Percentiles rank a stretch among this genome's conserved stretches.
Conservation (phyloP, 1,140 invertebrate genomes). For the Archegozetes longisetosus region DNA sequence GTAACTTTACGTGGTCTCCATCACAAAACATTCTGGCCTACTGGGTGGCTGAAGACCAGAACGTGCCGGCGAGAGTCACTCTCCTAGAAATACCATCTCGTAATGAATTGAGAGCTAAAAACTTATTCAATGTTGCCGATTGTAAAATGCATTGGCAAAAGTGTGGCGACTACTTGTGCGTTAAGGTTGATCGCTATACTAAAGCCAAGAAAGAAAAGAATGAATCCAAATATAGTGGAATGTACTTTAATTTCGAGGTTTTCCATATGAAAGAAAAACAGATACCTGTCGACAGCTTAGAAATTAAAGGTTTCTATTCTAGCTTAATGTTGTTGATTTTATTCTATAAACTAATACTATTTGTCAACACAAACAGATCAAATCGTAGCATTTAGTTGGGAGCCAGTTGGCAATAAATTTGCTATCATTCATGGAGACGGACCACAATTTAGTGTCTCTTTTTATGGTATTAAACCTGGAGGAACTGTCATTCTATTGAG, state of each 20-base stretch:
- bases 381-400: slow-evolving; percentile 95
- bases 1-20: slow-evolving; percentile 95
- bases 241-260: slow-evolving; percentile 98
- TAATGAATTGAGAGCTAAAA: slow-evolving; percentile 83
- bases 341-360: slow-evolving; percentile 14
- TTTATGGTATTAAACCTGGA: slow-evolving; percentile 76
- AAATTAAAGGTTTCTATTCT: slow-evolving; percentile 49
- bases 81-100: slow-evolving; percentile 42
- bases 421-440: slow-evolving; percentile 87
- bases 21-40: slow-evolving; percentile 90
- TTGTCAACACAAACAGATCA: too few relatives aligned
- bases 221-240: slow-evolving; percentile 74
- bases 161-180: slow-evolving; percentile 88
- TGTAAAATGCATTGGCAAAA: slow-evolving; percentile 99
- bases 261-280: slow-evolving; percentile 97
- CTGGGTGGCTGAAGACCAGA: slow-evolving; percentile 95
- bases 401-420: slow-evolving; percentile 88
- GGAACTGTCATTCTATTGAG: slow-evolving; percentile 69
- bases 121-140: slow-evolving; percentile 93
- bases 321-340: slow-evolving; percentile 2
- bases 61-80: slow-evolving; percentile 40
- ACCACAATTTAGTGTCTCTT: slow-evolving; percentile 65
- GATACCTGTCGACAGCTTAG: slow-evolving; percentile 91
- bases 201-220: slow-evolving; percentile 81
- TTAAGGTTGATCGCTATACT: slow-evolving; percentile 92